Base-by-base conservation (phyloP, 2,113 vertebrate species). In the Naja naja region DNA sequence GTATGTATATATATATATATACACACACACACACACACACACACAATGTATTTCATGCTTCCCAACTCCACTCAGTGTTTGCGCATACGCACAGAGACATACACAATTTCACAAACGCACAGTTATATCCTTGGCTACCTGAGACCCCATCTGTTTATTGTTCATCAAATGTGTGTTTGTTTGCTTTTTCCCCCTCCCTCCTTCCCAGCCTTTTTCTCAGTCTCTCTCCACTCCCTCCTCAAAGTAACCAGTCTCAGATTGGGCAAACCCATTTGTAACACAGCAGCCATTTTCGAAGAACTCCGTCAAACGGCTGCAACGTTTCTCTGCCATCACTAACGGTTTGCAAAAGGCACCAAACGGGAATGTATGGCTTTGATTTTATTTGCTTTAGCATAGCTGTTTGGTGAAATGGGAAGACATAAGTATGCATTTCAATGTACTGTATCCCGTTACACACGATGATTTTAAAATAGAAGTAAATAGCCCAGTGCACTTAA, bases 271-370 rank as follows among this genome's bases (percentile, higher is more conserved):
- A 97, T 97, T 97, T 96, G 96, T 97, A 96, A 96, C 97, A 96
- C 96, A 93, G 74, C 97, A 97, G 97, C 97, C 98, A 98, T 98
- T 98, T 98, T 97, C 97, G 97, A 49, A 96, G 97, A 97, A 96
- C 96, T 94, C 95, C 92, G 93, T 91, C 47, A 89, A 95, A 95
- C 95, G 96, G 96, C 93, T 95, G 94, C 58, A 0, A 93, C 94
- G 93, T 94, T 96, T 96, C 95, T 95, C 96, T 95, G 94, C 95
- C 97, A 97, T 97, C 97, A 95, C 96, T 97, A 96, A 97, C 27
- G 86, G 93, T 96, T 97, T 97, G 96, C 94, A 94, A 93, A 96
- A 95, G 93, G 94, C 96, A 92, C 88, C 9, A 96, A 87, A 90
- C 95, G 95, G 93, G 95, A 95, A 96, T 97, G 96, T 88, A 95